Evolutionary conservation across 1,140 invertebrate genomes (phyloP).

Genomic region (Leptoteleia sp.): DNA sequence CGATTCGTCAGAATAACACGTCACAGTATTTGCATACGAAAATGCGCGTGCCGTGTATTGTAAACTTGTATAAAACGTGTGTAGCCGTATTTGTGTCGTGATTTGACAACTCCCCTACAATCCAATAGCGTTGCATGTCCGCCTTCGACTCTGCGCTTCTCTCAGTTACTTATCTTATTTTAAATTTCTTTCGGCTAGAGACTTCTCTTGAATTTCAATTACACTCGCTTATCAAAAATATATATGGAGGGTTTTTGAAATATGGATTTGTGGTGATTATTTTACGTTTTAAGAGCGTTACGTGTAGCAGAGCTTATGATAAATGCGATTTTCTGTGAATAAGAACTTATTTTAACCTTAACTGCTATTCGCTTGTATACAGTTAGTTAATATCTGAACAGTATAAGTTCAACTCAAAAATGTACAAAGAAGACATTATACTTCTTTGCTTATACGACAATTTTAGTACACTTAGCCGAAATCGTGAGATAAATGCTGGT

Average conservation of each 20-base stretch:
- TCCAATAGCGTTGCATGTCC: conserved; percentile 36
- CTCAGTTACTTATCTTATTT: conserved; percentile 58
- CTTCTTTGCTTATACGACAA: too few relatives aligned
- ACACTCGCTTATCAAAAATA: conserved; percentile 53
- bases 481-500: too few relatives aligned
- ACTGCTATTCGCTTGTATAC: conserved; percentile 17
- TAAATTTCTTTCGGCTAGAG: conserved; percentile 45
- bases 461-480: too few relatives aligned
- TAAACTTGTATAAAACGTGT: conserved; percentile 26
- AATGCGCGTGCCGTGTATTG: conserved; percentile 43
- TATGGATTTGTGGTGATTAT: conserved; percentile 46
- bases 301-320: conserved; percentile 44
- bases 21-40: conserved; percentile 47
- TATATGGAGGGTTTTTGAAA: conserved; percentile 41
- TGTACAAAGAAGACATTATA: too few relatives aligned
- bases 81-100: conserved; percentile 26
- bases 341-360: conserved; percentile 34
- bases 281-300: conserved; percentile 49
- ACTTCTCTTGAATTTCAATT: conserved; percentile 50
- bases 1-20: conserved; percentile 37
- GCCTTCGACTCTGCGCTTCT: conserved; percentile 24
- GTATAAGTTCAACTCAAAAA: background rate
- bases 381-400: conserved; percentile 4
- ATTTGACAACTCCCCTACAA: conserved; percentile 50
- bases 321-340: conserved; percentile 28